phyloP scores from a whole-genome alignment of 2,113 vertebrate genomes.

The Toxotes chatareus region DNA sequence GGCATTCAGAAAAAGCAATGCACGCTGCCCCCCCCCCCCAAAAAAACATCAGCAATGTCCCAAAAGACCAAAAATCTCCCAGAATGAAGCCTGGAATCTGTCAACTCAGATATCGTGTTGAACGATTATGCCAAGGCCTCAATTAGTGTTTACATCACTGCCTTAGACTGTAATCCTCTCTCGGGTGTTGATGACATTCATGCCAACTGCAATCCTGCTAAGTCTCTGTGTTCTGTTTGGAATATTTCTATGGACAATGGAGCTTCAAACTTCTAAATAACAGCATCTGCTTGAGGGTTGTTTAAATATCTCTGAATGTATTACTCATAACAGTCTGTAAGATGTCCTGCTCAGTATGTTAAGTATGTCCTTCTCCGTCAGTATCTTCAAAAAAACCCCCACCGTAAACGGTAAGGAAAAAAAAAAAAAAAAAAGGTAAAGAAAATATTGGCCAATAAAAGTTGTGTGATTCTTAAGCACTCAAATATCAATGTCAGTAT shows the following conservation, averaged over 20 bases:
- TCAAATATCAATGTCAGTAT: no score
- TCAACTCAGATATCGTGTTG: conserved; percentile 28
- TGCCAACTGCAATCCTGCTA: conserved; percentile 31
- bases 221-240: conserved; percentile 18
- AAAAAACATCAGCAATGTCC: conserved; percentile 1
- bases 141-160: conserved; percentile 25
- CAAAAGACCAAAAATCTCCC: conserved; percentile 8
- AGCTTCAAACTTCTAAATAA: conserved; percentile 8
- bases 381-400: no score
- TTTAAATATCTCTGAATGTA: background rate
- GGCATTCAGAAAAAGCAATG: background rate
- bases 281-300: background rate
- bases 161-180: conserved; percentile 41
- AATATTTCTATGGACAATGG: background rate
- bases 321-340: background rate
- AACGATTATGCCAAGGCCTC: conserved; percentile 2
- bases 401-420: no score
- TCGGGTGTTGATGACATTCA: conserved; percentile 47
- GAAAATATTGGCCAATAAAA: no score
- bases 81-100: conserved; percentile 23
- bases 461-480: no score
- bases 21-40: conserved; percentile 9
- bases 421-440: no score
- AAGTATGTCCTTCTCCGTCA: no score
- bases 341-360: no score